These are phyloP conservation scores for Nothobranchius kuhntae DNA, from an alignment of 2,113 vertebrate genomes.

Conservation along the genomic window DNA sequence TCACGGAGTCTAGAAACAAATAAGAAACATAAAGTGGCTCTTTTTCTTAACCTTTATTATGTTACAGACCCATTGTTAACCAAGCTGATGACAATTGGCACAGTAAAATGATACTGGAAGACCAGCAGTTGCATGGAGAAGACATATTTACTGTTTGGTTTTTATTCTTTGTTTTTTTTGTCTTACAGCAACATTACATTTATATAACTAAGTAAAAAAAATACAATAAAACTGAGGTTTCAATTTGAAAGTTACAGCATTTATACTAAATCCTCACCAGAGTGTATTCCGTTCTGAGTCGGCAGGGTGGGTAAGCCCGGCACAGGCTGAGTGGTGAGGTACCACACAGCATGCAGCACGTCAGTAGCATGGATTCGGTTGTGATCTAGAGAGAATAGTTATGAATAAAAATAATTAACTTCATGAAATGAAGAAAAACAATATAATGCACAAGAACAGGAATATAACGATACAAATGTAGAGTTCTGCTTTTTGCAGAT, in stretches of 20 bases:
- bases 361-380: constrained; percentile 97
- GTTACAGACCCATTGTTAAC: neutral
- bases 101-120: neutral
- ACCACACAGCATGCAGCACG: constrained; percentile 97
- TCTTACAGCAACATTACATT: no score
- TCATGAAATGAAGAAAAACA: no score
- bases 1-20: constrained; percentile 83
- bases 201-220: no score
- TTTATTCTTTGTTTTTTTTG: no score
- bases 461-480: no score
- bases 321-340: constrained; percentile 93
- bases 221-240: neutral
- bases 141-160: no score
- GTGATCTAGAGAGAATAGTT: constrained; percentile 82
- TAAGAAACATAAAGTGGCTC: neutral
- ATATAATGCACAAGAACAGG: no score
- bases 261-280: constrained; percentile 76
- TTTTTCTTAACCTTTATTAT: neutral
- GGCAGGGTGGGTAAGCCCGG: constrained; percentile 86
- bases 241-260: neutral
- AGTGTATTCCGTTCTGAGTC: constrained; percentile 85
- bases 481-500: no score
- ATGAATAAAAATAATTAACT: no score
- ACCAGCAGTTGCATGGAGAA: neutral
- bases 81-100: neutral